These are phyloP conservation scores for Meandrusa payeni DNA, from an alignment of 2,888 invertebrate species.

Conservation along the genomic window DNA sequence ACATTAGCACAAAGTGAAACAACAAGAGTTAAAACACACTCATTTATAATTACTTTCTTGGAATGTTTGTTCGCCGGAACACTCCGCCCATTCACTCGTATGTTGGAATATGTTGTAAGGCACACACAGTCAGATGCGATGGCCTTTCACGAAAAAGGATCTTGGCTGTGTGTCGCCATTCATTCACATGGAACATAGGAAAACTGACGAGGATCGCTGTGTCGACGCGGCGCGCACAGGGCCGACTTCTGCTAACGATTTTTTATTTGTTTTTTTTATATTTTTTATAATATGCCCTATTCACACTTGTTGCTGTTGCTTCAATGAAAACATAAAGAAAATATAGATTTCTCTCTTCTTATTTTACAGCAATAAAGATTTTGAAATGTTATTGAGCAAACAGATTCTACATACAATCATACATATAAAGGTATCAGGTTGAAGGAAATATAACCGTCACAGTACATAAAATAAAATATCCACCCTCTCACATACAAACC, in stretches of 20 bases:
- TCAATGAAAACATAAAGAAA: no score
- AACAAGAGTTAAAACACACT: conserved; percentile 19
- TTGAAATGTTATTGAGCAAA: no score
- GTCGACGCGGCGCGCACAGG: conserved; percentile 44
- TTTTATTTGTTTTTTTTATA: conserved; percentile 7
- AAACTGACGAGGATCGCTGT: conserved; percentile 50
- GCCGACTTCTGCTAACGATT: conserved; percentile 31
- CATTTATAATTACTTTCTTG: conserved; percentile 25
- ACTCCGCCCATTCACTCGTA: conserved; percentile 24
- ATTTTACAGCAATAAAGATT: no score
- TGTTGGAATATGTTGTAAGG: conserved; percentile 33
- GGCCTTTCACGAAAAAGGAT: conserved; percentile 66
- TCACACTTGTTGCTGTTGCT: no score
- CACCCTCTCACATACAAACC: no score
- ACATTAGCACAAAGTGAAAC: conserved; percentile 14
- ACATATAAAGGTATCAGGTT: no score
- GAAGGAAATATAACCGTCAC: no score
- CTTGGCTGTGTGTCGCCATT: conserved; percentile 55
- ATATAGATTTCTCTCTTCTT: no score
- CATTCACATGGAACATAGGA: conserved; percentile 61
- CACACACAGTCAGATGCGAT: conserved; percentile 35
- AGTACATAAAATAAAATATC: no score
- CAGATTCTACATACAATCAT: no score
- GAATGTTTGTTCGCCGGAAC: conserved; percentile 25
- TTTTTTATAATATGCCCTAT: neutral